Evolutionary conservation across 2,888 invertebrate species (phyloP).

Genomic region (Gandaritis pyraliata): DNA sequence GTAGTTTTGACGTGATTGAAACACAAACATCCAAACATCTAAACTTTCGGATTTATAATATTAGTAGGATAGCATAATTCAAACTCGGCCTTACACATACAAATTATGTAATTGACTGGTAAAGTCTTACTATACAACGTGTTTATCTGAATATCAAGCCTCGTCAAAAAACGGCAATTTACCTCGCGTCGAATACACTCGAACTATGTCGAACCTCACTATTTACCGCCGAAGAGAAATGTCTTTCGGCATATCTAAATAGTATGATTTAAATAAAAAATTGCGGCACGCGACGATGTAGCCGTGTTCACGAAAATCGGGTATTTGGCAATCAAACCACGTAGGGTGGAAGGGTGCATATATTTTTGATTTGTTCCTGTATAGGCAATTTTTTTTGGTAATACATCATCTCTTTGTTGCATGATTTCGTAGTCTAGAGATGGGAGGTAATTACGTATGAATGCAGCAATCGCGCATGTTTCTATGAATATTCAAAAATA

Average conservation of each 20-base stretch:
- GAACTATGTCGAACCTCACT: constrained; percentile 60
- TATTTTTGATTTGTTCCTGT: constrained; percentile 83
- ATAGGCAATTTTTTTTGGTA: constrained; percentile 74
- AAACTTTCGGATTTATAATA: too few species aligned
- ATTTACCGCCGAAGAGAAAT: constrained; percentile 69
- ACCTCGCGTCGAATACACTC: constrained; percentile 54
- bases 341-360: constrained; percentile 81
- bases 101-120: too few species aligned
- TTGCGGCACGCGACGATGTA: constrained; percentile 77
- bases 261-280: constrained; percentile 83
- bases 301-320: constrained; percentile 74
- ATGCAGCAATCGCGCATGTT: constrained; percentile 11
- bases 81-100: too few species aligned
- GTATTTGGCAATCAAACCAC: constrained; percentile 73
- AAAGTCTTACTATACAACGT: too few species aligned
- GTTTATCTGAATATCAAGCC: background rate
- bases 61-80: too few species aligned
- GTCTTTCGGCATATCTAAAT: constrained; percentile 78
- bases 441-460: constrained; percentile 41
- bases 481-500: constrained; percentile 4
- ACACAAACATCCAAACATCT: too few species aligned
- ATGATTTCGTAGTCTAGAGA: constrained; percentile 35
- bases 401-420: constrained; percentile 63
- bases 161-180: constrained; percentile 47
- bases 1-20: too few species aligned